A percentile compares a stretch with the other conserved stretches of the same genome.
phyloP scores from a whole-genome alignment of 2,888 invertebrate species.

The Eilema griseolum region DNA sequence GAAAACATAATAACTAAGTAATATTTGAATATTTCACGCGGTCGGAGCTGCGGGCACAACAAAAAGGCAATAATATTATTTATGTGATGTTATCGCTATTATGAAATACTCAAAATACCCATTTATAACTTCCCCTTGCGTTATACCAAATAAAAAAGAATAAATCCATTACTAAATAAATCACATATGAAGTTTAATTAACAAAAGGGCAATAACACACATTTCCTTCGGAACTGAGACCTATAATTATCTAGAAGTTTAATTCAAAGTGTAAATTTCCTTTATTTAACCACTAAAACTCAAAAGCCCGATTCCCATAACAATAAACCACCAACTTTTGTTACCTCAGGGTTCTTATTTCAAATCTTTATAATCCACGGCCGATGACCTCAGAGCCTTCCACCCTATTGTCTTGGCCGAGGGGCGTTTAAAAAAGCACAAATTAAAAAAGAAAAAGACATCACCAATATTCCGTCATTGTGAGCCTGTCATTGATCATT shows the following conservation, averaged over 20 bases:
- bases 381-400: conserved; percentile 62
- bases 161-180: neutral
- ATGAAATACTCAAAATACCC: neutral
- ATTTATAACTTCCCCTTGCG: neutral
- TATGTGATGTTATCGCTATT: neutral
- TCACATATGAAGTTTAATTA: conserved; percentile 9
- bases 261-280: conserved; percentile 25
- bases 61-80: too few species aligned
- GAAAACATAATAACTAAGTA: too few species aligned
- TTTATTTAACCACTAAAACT: conserved; percentile 21
- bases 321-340: conserved; percentile 38
- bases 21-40: too few species aligned
- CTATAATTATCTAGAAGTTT: conserved; percentile 29
- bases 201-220: neutral
- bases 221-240: conserved; percentile 19
- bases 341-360: conserved; percentile 43
- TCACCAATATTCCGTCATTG: conserved; percentile 79
- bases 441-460: conserved; percentile 49
- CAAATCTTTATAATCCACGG: conserved; percentile 56
- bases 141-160: neutral
- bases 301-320: conserved; percentile 14
- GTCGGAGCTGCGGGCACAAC: too few species aligned
- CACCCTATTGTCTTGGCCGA: conserved; percentile 74
- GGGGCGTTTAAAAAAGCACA: conserved; percentile 58
- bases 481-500: conserved; percentile 84